Conservation (phyloP, 2,888 invertebrate species). For the Selenia dentaria region DNA sequence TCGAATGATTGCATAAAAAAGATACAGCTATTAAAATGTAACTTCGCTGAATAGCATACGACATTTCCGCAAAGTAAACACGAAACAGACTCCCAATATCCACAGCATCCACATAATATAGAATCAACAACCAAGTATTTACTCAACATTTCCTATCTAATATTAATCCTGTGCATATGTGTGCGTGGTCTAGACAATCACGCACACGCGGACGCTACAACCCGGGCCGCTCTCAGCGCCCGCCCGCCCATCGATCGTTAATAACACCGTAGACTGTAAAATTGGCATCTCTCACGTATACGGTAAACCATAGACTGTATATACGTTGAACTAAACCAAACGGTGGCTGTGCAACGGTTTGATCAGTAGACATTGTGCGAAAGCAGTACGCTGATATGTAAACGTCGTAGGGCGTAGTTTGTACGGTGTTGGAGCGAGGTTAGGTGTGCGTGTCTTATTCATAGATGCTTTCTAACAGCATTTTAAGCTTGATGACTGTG, state of each 20-base stretch:
- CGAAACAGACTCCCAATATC: neutral
- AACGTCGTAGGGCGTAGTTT: too few species aligned
- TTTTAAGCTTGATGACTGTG: too few species aligned
- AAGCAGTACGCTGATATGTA: too few species aligned
- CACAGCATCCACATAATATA: neutral
- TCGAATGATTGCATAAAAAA: too few species aligned
- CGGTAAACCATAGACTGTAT: too few species aligned
- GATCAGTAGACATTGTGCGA: too few species aligned
- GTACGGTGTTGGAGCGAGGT: neutral
- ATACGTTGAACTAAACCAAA: constrained; percentile 12
- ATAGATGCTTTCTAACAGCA: too few species aligned
- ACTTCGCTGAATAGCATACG: too few species aligned
- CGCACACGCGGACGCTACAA: constrained; percentile 23
- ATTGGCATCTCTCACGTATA: constrained; percentile 36
- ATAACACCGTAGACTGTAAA: constrained; percentile 38
- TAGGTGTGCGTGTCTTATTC: neutral
- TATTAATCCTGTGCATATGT: constrained; percentile 14
- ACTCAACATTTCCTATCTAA: constrained; percentile 21
- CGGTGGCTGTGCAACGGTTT: too few species aligned
- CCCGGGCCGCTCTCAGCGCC: constrained; percentile 14
- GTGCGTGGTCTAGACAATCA: constrained; percentile 22
- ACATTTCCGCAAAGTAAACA: neutral
- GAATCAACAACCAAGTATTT: constrained; percentile 15
- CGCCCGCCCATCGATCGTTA: constrained; percentile 35
- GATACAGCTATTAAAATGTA: too few species aligned